Evolutionary conservation across 2,797 vertebrate genomes (phyloP).

Genomic region (Hydrolagus colliei): DNA sequence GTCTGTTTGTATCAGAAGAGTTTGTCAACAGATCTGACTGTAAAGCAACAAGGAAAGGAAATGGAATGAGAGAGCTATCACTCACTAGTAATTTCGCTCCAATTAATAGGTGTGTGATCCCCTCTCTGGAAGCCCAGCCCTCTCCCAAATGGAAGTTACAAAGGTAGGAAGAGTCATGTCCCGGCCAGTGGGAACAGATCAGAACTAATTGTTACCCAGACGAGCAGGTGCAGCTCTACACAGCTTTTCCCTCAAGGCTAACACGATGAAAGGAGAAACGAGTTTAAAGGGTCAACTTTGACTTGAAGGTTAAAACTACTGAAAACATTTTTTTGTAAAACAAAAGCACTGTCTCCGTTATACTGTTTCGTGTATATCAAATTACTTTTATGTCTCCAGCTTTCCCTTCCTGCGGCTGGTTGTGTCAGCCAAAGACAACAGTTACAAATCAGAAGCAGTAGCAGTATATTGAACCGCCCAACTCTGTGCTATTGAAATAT

Average conservation of each 20-base stretch:
- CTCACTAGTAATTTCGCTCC: neutral
- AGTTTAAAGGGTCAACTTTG: slow-evolving; percentile 17
- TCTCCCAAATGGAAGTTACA: neutral
- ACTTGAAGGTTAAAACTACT: slow-evolving; percentile 11
- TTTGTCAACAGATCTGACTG: neutral
- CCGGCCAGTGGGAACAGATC: slow-evolving; percentile 16
- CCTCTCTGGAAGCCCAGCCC: slow-evolving; percentile 16
- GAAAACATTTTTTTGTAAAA: neutral
- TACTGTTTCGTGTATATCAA: neutral
- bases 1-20: neutral
- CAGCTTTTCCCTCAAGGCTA: slow-evolving; percentile 24
- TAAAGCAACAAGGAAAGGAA: neutral
- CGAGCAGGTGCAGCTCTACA: slow-evolving; percentile 12
- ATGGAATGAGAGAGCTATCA: neutral
- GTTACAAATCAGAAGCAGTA: no score
- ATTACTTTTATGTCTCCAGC: neutral
- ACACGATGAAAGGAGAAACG: slow-evolving; percentile 25
- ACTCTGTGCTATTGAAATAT: no score
- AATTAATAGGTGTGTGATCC: neutral
- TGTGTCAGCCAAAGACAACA: neutral
- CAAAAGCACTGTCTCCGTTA: neutral
- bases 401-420: neutral
- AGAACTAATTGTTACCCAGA: neutral
- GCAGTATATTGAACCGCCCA: no score
- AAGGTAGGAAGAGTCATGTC: slow-evolving; percentile 19